Conservation (phyloP, 2,113 vertebrate species). For the Trematomus loennbergii region DNA sequence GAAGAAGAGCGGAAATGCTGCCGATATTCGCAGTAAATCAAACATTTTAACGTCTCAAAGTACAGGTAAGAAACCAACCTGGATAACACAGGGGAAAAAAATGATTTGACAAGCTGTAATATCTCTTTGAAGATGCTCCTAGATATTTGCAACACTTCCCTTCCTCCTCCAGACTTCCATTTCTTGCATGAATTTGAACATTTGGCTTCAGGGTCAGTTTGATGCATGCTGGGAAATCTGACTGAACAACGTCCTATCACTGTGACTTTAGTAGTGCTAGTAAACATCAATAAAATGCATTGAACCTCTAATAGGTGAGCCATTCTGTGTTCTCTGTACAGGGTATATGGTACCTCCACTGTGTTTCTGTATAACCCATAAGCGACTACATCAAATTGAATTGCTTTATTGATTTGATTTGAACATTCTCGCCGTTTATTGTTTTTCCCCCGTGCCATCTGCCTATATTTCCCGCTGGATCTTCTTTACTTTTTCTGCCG, state of each 20-base stretch:
- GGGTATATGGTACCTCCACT: not conserved
- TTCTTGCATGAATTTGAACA: slow-evolving; percentile 46
- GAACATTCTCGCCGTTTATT: slow-evolving; percentile 1
- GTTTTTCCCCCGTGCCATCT: not conserved
- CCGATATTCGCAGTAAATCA: too few species aligned
- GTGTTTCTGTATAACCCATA: not conserved
- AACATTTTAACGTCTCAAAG: too few species aligned
- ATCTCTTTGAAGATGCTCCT: slow-evolving; percentile 16
- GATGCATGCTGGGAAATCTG: not conserved
- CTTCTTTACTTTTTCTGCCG: slow-evolving; percentile 28
- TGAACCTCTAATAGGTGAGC: not conserved
- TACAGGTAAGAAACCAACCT: not conserved
- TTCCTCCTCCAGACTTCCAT: slow-evolving; percentile 15
- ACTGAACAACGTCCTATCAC: not conserved
- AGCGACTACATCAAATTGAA: not conserved
- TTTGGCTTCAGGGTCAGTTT: slow-evolving; percentile 8
- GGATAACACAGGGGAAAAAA: not conserved
- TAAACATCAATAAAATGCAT: not conserved
- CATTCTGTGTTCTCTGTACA: not conserved
- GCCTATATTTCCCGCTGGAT: slow-evolving; percentile 10
- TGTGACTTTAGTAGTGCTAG: not conserved
- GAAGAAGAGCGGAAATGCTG: too few species aligned
- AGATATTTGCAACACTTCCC: not conserved
- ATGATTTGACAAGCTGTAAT: not conserved
- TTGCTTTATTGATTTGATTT: slow-evolving; percentile 13